Conservation (phyloP, 2,113 vertebrate genomes). For the Nymphicus hollandicus region DNA sequence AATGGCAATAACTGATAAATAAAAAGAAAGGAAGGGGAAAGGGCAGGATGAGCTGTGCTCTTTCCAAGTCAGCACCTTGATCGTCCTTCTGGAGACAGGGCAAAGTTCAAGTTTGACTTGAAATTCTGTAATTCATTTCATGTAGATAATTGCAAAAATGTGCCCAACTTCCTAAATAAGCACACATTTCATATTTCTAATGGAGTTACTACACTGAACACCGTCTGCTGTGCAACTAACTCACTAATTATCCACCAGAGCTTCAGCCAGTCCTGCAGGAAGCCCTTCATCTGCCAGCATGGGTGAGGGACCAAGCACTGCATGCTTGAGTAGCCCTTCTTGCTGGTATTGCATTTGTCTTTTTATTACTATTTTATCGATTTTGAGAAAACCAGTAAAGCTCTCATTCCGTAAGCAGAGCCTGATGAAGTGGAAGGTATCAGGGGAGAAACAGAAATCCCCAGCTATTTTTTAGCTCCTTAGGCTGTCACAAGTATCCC, state of each 20-base stretch:
- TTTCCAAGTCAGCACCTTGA: neutral
- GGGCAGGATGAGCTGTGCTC: neutral
- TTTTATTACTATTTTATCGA: neutral
- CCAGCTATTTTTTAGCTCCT: neutral
- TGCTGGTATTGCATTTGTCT: neutral
- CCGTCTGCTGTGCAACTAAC: neutral
- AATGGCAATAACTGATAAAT: neutral
- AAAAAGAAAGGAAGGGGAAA: neutral
- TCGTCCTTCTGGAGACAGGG: neutral
- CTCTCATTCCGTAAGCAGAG: neutral
- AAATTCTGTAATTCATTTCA: neutral
- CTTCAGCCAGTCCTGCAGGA: neutral
- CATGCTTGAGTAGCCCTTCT: neutral
- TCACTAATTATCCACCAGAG: neutral
- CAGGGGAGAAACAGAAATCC: neutral
- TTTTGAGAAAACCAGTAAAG: neutral
- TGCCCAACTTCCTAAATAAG: neutral
- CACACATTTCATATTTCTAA: neutral
- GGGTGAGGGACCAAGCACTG: neutral
- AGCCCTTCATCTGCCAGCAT: neutral
- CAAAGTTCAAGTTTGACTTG: conserved; percentile 13
- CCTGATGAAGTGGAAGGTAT: neutral
- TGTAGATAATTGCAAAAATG: conserved; percentile 12
- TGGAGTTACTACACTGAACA: neutral
- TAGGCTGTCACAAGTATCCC: neutral